Conservation (phyloP, 1,140 invertebrate genomes). For the Drosophila gunungcola region DNA sequence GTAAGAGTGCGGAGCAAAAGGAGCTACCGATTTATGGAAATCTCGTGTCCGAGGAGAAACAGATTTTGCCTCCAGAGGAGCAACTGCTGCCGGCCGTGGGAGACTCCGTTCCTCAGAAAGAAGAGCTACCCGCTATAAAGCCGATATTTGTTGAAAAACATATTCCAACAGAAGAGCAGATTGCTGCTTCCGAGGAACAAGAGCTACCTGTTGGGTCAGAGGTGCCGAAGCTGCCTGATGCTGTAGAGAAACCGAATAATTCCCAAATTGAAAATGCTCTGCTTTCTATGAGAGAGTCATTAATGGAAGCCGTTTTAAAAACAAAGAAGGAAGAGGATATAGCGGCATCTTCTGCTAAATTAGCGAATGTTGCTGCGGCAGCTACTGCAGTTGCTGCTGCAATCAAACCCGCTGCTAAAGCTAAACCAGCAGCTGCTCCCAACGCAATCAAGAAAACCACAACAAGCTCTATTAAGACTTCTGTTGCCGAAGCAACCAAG, state of each 20-base stretch:
- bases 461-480: slow-evolving; percentile 12
- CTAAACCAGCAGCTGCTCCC: slow-evolving; percentile 28
- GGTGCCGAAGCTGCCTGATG: not conserved
- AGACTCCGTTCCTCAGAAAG: slow-evolving; percentile 9
- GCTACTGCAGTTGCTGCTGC: slow-evolving; percentile 26
- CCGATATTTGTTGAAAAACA: not conserved
- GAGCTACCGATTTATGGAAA: no score
- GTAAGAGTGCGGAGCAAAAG: no score
- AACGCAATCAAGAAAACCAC: slow-evolving; percentile 35
- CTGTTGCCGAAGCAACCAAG: slow-evolving; percentile 28
- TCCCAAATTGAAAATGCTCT: slow-evolving; percentile 4
- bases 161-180: slow-evolving; percentile 10
- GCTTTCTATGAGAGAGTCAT: not conserved
- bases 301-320: not conserved
- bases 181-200: slow-evolving; percentile 1
- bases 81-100: slow-evolving; percentile 15
- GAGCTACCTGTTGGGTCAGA: slow-evolving; percentile 12
- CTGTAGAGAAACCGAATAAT: slow-evolving; percentile 1
- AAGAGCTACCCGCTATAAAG: not conserved
- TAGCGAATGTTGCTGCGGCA: slow-evolving; percentile 21
- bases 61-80: no score
- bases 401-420: slow-evolving; percentile 27
- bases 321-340: slow-evolving; percentile 1
- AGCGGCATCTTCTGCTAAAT: not conserved
- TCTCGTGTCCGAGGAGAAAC: no score